These are phyloP conservation scores for Rafetus swinhoei DNA, from an alignment of 2,113 vertebrate genomes.

Conservation along the genomic window DNA sequence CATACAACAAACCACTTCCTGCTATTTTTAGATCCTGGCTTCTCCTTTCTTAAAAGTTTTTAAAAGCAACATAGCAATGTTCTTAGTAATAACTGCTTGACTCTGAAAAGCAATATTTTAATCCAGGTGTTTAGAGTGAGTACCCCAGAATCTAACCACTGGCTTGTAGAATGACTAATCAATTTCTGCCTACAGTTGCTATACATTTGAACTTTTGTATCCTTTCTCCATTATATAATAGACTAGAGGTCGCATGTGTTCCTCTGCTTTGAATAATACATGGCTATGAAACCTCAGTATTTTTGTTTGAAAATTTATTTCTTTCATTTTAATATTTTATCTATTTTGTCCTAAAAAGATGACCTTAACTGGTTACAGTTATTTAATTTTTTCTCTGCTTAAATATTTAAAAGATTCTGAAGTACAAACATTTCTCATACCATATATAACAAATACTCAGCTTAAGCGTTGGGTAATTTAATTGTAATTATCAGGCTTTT, in stretches of 20 bases:
- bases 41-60: neutral
- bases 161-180: slow-evolving; percentile 36
- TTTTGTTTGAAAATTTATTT: slow-evolving; percentile 82
- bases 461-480: slow-evolving; percentile 74
- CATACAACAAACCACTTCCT: neutral
- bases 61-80: neutral
- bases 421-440: slow-evolving; percentile 80
- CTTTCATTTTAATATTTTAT: slow-evolving; percentile 86
- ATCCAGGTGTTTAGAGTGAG: neutral
- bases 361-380: slow-evolving; percentile 83
- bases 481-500: slow-evolving; percentile 70
- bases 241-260: slow-evolving; percentile 76
- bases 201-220: slow-evolving; percentile 69
- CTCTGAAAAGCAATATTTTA: neutral
- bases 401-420: slow-evolving; percentile 83
- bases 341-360: slow-evolving; percentile 84
- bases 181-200: slow-evolving; percentile 43
- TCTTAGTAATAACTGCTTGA: neutral
- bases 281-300: slow-evolving; percentile 71
- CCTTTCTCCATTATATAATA: slow-evolving; percentile 75
- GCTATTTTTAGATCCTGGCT: neutral
- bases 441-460: slow-evolving; percentile 53
- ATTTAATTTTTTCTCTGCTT: slow-evolving; percentile 80
- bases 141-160: slow-evolving; percentile 18
- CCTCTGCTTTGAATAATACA: slow-evolving; percentile 81